These are phyloP conservation scores for Hydraecia micacea DNA, from an alignment of 2,888 invertebrate species.

Conservation along the genomic window DNA sequence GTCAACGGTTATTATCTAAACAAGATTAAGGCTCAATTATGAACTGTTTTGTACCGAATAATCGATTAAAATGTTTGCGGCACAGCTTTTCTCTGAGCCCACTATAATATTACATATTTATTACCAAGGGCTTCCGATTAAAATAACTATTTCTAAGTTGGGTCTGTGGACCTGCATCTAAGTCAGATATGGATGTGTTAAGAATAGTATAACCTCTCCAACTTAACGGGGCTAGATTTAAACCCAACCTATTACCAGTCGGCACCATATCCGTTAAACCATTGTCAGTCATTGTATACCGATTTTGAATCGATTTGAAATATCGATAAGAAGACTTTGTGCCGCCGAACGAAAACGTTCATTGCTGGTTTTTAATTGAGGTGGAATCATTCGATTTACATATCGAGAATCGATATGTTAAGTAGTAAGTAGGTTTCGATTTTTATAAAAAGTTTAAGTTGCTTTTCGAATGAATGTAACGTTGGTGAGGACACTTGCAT, in stretches of 20 bases:
- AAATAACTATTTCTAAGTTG: not conserved
- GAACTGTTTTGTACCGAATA: not conserved
- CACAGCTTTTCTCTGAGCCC: not conserved
- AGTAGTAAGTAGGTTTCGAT: conserved; percentile 33
- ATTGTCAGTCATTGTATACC: conserved; percentile 50
- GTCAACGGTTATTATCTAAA: conserved; percentile 28
- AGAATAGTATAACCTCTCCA: conserved; percentile 7
- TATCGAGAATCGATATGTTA: conserved; percentile 62
- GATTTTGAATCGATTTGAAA: conserved; percentile 54
- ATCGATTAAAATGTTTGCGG: conserved; percentile 3
- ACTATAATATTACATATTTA: not conserved
- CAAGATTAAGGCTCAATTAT: conserved; percentile 22
- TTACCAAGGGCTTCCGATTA: not conserved
- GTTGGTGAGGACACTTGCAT: conserved; percentile 6
- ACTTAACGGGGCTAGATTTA: conserved; percentile 24
- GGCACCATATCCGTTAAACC: conserved; percentile 28
- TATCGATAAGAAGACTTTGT: conserved; percentile 58
- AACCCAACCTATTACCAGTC: conserved; percentile 31
- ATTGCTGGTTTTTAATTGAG: conserved; percentile 65
- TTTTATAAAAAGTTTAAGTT: conserved; percentile 22
- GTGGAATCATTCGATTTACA: conserved; percentile 63
- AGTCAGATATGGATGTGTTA: not conserved
- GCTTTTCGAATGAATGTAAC: conserved; percentile 33
- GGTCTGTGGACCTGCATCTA: not conserved
- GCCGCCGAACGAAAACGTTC: conserved; percentile 49